phyloP scores from a whole-genome alignment of 2,113 vertebrate genomes.

The Hemiscyllium ocellatum region DNA sequence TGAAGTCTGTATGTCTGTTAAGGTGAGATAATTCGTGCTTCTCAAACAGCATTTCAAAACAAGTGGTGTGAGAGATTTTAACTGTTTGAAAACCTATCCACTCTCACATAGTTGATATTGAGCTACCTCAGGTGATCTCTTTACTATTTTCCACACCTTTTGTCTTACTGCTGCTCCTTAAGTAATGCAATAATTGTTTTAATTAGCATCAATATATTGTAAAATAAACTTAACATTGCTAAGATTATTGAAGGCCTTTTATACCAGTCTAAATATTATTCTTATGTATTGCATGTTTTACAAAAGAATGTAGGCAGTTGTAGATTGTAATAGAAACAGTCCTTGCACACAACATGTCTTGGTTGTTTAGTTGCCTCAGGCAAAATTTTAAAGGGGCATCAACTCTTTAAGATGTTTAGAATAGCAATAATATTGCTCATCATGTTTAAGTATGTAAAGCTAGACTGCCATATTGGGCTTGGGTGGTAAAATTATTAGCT shows the following conservation, averaged over 20 bases:
- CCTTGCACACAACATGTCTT: background rate
- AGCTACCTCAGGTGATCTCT: no score
- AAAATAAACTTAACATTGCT: background rate
- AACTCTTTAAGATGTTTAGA: background rate
- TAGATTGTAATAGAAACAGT: background rate
- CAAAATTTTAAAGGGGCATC: background rate
- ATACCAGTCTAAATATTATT: background rate
- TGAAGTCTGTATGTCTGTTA: no score
- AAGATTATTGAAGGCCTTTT: background rate
- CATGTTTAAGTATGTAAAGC: no score
- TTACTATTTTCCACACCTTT: background rate
- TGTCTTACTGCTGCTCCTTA: background rate
- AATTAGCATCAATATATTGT: background rate
- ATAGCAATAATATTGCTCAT: background rate
- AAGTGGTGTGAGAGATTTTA: no score
- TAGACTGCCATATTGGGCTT: background rate
- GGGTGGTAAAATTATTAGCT: background rate
- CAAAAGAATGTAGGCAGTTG: background rate
- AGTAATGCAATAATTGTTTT: background rate
- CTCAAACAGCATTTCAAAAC: no score
- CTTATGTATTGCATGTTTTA: background rate
- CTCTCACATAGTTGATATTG: no score
- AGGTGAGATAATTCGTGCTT: no score
- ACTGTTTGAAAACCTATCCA: no score
- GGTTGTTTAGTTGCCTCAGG: background rate